These are phyloP conservation scores for Nasonovia ribisnigri DNA, from an alignment of 2,888 invertebrate genomes.

Conservation along the genomic window DNA sequence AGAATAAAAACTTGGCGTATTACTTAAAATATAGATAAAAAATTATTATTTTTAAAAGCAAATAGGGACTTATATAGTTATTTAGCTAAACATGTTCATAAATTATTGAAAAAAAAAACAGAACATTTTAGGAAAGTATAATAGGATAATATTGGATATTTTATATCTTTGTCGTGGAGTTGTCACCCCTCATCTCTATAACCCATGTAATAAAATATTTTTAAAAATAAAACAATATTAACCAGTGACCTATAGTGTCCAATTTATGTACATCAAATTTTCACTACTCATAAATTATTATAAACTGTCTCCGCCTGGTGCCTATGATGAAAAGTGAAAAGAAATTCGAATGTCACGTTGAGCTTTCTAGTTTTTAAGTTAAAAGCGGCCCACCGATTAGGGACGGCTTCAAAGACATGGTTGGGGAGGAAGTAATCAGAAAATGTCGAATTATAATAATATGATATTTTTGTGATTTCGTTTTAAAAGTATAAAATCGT, in stretches of 20 bases:
- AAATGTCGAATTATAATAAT: no score
- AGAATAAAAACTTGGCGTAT: background rate
- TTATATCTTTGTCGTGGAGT: background rate
- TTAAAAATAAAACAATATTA: background rate
- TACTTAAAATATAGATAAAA: background rate
- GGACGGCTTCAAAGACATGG: no score
- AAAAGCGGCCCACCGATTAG: background rate
- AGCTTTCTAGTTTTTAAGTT: background rate
- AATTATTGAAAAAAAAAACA: background rate
- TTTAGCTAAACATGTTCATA: no score
- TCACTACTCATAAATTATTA: background rate
- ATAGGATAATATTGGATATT: background rate
- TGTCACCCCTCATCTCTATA: background rate
- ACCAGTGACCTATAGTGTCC: background rate
- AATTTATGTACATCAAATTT: background rate
- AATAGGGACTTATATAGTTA: background rate
- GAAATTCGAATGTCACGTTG: background rate
- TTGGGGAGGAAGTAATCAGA: no score
- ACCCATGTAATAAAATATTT: background rate
- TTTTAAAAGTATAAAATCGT: no score
- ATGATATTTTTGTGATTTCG: no score
- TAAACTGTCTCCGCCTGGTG: background rate
- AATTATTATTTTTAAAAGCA: background rate
- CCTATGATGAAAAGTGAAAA: background rate
- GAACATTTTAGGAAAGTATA: background rate